Conservation (phyloP, 2,113 vertebrate genomes). For the Stictonetta naevosa region DNA sequence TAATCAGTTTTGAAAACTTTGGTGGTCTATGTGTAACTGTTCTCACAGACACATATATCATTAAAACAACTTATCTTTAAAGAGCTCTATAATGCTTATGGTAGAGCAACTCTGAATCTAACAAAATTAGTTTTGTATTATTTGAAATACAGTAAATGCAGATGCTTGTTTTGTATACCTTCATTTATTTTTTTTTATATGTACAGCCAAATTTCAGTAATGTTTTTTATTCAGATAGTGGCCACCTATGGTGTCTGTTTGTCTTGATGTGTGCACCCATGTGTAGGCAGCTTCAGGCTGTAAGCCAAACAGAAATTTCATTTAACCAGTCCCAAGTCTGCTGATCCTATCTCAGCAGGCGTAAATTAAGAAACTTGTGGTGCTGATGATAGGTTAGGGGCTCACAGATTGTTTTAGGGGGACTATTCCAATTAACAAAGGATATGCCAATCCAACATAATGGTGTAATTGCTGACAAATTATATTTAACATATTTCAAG, state of each 20-base stretch:
- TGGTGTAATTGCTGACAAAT: constrained; percentile 46
- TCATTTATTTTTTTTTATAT: not conserved
- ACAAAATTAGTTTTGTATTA: not conserved
- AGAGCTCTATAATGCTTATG: not conserved
- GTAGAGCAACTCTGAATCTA: not conserved
- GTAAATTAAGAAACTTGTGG: constrained; percentile 68
- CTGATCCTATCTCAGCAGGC: constrained; percentile 73
- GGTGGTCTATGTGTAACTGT: not conserved
- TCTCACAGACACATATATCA: not conserved
- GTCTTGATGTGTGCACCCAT: not conserved
- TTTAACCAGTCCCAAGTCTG: constrained; percentile 68
- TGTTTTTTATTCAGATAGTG: not conserved
- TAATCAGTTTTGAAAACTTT: not conserved
- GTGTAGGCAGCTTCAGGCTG: constrained; percentile 5
- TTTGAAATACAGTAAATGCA: not conserved
- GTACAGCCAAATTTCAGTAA: not conserved
- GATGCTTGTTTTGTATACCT: not conserved
- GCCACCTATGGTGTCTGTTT: constrained; percentile 61
- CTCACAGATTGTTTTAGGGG: constrained; percentile 66
- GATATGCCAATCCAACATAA: constrained; percentile 58
- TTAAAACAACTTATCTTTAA: not conserved
- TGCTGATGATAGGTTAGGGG: constrained; percentile 52
- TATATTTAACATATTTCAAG: not conserved
- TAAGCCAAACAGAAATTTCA: constrained; percentile 62
- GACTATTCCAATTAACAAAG: constrained; percentile 74